A percentile compares a stretch with the other conserved stretches of the same genome.
phyloP scores from a whole-genome alignment of 37 sponge, comb jelly and placozoan species.

The Trichoplax adhaerens region DNA sequence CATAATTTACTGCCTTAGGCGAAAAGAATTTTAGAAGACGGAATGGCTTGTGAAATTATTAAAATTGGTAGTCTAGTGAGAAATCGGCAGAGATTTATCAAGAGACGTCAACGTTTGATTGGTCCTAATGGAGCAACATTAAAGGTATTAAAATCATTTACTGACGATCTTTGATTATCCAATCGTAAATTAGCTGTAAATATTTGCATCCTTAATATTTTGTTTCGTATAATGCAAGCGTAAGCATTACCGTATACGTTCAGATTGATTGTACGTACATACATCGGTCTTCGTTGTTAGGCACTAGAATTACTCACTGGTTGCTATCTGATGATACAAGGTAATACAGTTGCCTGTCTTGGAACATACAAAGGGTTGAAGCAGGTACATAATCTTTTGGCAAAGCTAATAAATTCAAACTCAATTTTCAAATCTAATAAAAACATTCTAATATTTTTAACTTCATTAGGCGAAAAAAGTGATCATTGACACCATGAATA shows the following conservation, averaged over 20 bases:
- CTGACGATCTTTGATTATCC: too few relatives aligned
- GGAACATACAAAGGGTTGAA: conserved; percentile 78
- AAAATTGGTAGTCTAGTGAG: conserved; percentile 82
- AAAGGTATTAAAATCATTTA: conserved; percentile 12
- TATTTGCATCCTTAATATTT: too few relatives aligned
- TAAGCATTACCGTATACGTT: too few relatives aligned
- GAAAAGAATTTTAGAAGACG: conserved; percentile 56
- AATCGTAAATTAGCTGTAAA: too few relatives aligned
- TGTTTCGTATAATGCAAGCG: too few relatives aligned
- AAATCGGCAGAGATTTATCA: conserved; percentile 94
- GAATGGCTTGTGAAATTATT: conserved; percentile 77
- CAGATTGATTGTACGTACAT: too few relatives aligned
- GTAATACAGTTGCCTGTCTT: conserved; percentile 80
- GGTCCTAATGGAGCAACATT: conserved; percentile 92
- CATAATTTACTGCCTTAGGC: conserved; percentile 25
- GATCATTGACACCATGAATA: conserved; percentile 95
- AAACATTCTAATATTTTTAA: background rate
- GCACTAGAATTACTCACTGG: conserved; percentile 88
- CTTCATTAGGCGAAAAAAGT: conserved; percentile 46
- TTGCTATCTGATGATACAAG: conserved; percentile 93
- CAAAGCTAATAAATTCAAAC: background rate
- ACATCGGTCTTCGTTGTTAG: conserved; percentile 13
- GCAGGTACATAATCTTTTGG: conserved; percentile 20
- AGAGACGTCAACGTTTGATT: conserved; percentile 73
- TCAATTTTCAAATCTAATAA: background rate